Base-by-base conservation (phyloP, 2,797 vertebrate genomes). In the Scleropages formosus region DNA sequence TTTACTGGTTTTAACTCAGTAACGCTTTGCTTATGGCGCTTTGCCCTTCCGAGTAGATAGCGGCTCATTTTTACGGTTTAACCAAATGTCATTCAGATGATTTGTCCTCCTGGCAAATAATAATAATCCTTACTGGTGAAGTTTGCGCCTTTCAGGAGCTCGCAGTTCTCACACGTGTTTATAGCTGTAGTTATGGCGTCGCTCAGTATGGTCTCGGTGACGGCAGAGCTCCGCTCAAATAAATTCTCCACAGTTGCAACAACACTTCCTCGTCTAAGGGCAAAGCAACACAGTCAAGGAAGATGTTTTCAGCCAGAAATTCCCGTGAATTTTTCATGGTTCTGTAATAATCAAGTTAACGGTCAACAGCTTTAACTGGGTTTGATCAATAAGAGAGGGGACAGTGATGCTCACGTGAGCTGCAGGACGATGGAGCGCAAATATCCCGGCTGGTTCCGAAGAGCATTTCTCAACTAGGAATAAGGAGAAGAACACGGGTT, bases 341-440 rank as follows among this genome's bases (percentile, higher is more conserved):
- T 85, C 84, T 75, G 67, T 91, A 92, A 91, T 88, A 91, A 92
- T 90, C 88, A 82, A 56, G 64, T n/a, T 20, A 10, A 20, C 44
- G 22, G 67, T 44, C 16, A 39, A 65, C 64, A n/a, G 39, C 31
- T 39, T n/a, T 20, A 47, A 18, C 0, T 39, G 27, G 27, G 66
- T 16, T 39, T 1, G 44, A 12, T 44, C n/a, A 69, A 49, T 49
- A 70, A 53, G 26, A 39, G 22, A 59, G 26, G n/a, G n/a, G 22
- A 24, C 44, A 13, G 47, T 22, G 12, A 58, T 68, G 66, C 63
- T 73, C 58, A 78, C 76, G 18, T 68, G 31, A 78, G 71, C 27
- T 68, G 13, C 63, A 68, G 65, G 56, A 78, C 76, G 51, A 10
- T 60, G 12, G 76, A 78, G 4, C 73, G n/a, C 18, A 63, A 2